Base-by-base conservation (phyloP, 2,888 invertebrate species). In the Hololepta plana region DNA sequence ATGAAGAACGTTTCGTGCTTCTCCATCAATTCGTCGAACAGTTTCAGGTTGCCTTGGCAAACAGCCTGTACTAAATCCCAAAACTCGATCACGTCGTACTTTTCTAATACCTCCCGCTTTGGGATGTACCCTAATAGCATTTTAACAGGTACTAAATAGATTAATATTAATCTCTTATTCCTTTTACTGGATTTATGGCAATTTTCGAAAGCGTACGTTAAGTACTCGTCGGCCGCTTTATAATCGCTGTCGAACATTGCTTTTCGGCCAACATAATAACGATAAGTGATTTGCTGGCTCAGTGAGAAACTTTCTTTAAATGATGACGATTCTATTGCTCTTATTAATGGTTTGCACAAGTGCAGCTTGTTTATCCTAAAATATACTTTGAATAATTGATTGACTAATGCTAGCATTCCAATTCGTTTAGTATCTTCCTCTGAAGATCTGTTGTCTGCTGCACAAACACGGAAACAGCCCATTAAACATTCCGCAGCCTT, bases 241-340 rank as follows among this genome's bases (percentile, higher is more conserved):
- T 91, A 91, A 49, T 96, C 88, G 28, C 90, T 90, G 54, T 98
- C 96, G 51, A 96, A 98, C 88, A 98, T 95, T 3, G 91, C 87
- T 51, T 96, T 95, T 15, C 95, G 67, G 0, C 96, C 96, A 10
- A 93, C 87, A 57, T 90, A 96, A 54, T 95, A 95, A 46, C 82
- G 82, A 55, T 93, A 98, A 0, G 96, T 96, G 28, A 98, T 85
- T 47, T 85, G 80, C 48, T 98, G 95, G 6, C 88, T 79, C 31
- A 93, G 55, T 2, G 84, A 75, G 52, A 93, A 96, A 32, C 72
- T 70, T 29, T 91, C 85, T 52, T 87, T 88, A 35, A 84, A 75
- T 1, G 77, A 73, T 9, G 85, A 80, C 9, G 88, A 85, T 43
- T 96, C 96, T 35, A 98, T 93, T 1, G 96, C 95, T 38, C 96